Base-by-base conservation (phyloP, 2,888 invertebrate species). In the Timema cristinae region DNA sequence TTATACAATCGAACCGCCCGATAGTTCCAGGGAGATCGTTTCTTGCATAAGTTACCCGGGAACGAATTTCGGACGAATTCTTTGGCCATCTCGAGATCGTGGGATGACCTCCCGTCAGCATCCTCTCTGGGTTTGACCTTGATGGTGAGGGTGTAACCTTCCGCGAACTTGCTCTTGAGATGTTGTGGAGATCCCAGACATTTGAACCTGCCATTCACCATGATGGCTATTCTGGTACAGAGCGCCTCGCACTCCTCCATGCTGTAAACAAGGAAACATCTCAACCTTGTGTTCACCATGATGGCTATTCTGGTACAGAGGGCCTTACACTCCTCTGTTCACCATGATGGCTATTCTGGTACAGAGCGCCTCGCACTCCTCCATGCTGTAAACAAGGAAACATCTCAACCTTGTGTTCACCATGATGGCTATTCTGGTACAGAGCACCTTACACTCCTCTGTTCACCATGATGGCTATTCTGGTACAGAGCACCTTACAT, bases 211-310 rank as follows among this genome's bases (percentile, higher is more conserved):
- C 93, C 94, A 79, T 90, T 89, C 69, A 92, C 93, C 93, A 94
- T 93, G 73, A 94, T 90, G 56, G 91, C 91, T 77, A 94, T 82
- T 9, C 93, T 85, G 4, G 91, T 90, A 81, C 93, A 94, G 52
- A 94, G 84, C 50, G 91, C 91, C 83, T 94, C 93, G 82, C 93
- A 93, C 82, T 94, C 93, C 81, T 91, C 91, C 92, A 94, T 93
- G 81, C 91, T 92, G 83, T 48, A 72, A 76, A 66, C 15, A 63
- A 92, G 93, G 63, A 91, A 83, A 76, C 90, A 91, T 78, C 88
- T 86, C 79, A 93, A 90, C 76, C 86, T 85, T 0, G 93, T 93
- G 79, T 90, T 89, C 70, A 92, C 93, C 93, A 94, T 93, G 73
- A 94, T 90, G 54, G 91, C 91, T 77, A 94, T 82, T 8, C 93